phyloP scores from a whole-genome alignment of 2,113 vertebrate species.

The Pseudorhombus dupliciocellatus region DNA sequence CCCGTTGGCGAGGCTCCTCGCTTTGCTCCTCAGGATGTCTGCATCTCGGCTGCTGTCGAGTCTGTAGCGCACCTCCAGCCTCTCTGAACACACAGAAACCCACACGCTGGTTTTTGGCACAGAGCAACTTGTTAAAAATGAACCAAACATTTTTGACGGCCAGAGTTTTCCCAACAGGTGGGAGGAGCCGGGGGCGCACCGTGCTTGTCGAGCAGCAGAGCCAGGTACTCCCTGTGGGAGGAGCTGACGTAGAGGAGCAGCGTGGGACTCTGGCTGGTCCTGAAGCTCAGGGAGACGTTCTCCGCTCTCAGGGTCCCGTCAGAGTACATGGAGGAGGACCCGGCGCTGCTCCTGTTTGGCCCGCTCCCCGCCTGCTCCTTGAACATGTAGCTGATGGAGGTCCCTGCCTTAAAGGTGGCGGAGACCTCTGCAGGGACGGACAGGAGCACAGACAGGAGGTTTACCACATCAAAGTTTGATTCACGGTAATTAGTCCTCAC shows the following conservation, averaged over 20 bases:
- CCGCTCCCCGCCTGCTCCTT: constrained; percentile 81
- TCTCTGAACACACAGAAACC: constrained; percentile 56
- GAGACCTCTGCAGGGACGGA: constrained; percentile 87
- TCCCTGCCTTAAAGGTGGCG: constrained; percentile 86
- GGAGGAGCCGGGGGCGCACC: constrained; percentile 73
- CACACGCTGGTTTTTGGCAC: not conserved
- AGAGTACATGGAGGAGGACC: constrained; percentile 83
- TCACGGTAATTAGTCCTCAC: too few species aligned
- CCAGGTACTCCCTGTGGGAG: constrained; percentile 88
- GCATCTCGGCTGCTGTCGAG: constrained; percentile 61
- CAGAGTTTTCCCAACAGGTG: too few species aligned
- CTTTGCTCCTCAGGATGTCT: constrained; percentile 58
- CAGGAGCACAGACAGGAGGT: not conserved
- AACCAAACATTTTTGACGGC: not conserved
- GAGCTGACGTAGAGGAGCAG: constrained; percentile 86
- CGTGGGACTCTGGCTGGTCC: constrained; percentile 85
- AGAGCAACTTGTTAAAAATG: not conserved
- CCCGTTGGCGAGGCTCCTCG: constrained; percentile 66
- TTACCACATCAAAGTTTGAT: too few species aligned
- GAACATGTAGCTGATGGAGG: constrained; percentile 87
- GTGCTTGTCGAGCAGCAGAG: constrained; percentile 86
- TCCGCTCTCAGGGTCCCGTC: constrained; percentile 85
- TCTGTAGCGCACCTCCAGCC: constrained; percentile 73
- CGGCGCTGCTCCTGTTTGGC: constrained; percentile 82
- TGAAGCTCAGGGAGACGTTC: constrained; percentile 86